Evolutionary conservation across 2,888 invertebrate species (phyloP), one percentile per base, ranked within the genome.

Genomic region (Rhyacophila evoluta): DNA sequence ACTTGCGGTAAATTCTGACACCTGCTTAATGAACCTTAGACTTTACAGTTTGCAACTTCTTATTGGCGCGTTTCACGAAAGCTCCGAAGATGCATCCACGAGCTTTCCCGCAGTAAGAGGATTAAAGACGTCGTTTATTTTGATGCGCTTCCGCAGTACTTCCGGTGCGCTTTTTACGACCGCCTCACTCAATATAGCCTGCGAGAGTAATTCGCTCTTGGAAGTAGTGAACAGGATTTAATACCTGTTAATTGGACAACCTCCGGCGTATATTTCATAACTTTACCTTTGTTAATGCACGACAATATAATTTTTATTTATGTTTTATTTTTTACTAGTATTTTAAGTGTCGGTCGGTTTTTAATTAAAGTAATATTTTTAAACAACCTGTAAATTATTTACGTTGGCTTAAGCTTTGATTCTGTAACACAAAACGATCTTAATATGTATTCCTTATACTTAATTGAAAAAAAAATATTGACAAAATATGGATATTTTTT

Each of bases 41-140:
- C 55, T 55, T 55, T 55, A 8, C 55, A 55, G 55, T 55, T 55
- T 55, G 55, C 55, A 10, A 55, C 15, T 55, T 55, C 55, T 55
- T 55, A 55, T 55, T 55, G 55, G 55, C 25, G 55, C 10, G 74
- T 33, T 28, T 28, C 41, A 55, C 41, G 72, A 27, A 72, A 38
- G 25, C 27, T 27, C 10, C 41, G 27, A 41, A 74, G 74, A 41
- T 41, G 74, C 74, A 74, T 74, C 74, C 28, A 33, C 72, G 12
- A 72, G 37, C 11, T 33, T 19, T 37, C 27, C 37, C 37, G 55
- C 27, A n/a, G 74, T 74, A 55, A 74, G 74, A 74, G 74, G 74
- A 74, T 74, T 74, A 74, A 74, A 74, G 29, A 74, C 55, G 33
- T 74, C 74, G 74, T 74, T 74, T 74, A 74, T 74, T 74, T 74